phyloP scores from a whole-genome alignment of 2,888 invertebrate genomes.

The Coelogynopora nodosa region DNA sequence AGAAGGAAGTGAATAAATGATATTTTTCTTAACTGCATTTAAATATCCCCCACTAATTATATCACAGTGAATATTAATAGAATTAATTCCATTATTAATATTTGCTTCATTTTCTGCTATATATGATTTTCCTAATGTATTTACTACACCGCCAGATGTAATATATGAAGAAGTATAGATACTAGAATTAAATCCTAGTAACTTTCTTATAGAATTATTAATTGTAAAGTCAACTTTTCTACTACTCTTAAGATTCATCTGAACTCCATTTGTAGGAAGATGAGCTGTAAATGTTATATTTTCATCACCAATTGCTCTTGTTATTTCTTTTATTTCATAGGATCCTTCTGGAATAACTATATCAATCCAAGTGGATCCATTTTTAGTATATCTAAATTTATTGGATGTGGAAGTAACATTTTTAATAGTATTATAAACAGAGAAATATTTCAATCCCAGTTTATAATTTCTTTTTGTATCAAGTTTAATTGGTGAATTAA shows the following conservation, averaged over 20 bases:
- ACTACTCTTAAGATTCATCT: background rate
- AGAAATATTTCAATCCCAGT: background rate
- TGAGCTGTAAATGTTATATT: background rate
- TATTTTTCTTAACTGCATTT: background rate
- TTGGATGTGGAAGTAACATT: background rate
- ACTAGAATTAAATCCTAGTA: background rate
- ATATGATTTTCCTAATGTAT: too few relatives aligned
- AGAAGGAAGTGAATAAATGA: background rate
- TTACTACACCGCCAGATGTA: too few relatives aligned
- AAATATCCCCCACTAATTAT: background rate
- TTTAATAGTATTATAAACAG: conserved; percentile 16
- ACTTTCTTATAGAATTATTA: background rate
- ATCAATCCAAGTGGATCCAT: background rate
- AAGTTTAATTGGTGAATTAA: background rate
- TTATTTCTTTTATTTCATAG: background rate
- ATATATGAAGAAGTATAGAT: too few relatives aligned
- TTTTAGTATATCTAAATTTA: background rate
- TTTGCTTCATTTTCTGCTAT: background rate
- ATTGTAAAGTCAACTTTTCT: background rate
- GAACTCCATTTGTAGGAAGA: background rate
- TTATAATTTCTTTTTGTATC: background rate
- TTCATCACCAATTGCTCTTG: background rate
- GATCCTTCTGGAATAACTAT: background rate
- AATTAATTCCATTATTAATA: background rate
- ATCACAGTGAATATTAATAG: background rate